Base-by-base conservation (phyloP, 2,113 vertebrate genomes). In the Canis aureus region DNA sequence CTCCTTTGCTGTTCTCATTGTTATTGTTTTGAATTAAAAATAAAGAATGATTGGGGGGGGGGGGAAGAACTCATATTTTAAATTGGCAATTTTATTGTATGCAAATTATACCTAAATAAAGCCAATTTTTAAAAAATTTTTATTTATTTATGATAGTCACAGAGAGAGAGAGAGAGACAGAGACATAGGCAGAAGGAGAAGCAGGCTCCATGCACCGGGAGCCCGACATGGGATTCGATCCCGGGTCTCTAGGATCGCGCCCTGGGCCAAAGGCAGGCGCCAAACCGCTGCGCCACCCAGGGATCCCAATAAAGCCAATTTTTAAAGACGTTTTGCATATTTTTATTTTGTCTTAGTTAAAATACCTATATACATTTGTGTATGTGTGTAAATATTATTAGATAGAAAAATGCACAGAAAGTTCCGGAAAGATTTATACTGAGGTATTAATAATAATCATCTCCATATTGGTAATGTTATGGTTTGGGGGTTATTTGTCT, bases 11-110 rank as follows among this genome's bases (percentile, higher is more conserved):
- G 27, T 35, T 78, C 8, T 57, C 64, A 17, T 57, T 53, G 38
- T 74, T 93, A 9, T 25, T 95, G 23, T 69, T 96, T 67, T 88
- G 59, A 93, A 62, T 76, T 74, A 81, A 76, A 97, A 89, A 81
- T 95, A 23, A 84, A 97, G 76, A 85, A 10, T 84, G 25, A 59
- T 57, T 88, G 8, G 12, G 67, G 20, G 12, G 62, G 35, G 13
- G 23, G 23, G 23, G 20, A 73, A 69, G 32, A 69, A 73, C 20
- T 38, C 71, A 73, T 35, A 62, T 20, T 92, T 71, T 49, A 74
- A 93, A 57, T 17, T 76, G 20, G 55, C 80, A 78, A 59, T 88
- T 79, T 84, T 89, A 43, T 49, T 29, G 17, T 53, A 78, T 53
- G 32, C 32, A 85, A 93, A 74, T 25, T 85, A 74, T 74, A 89